phyloP scores from a whole-genome alignment of 2,888 invertebrate genomes.

The Philereme transversata region DNA sequence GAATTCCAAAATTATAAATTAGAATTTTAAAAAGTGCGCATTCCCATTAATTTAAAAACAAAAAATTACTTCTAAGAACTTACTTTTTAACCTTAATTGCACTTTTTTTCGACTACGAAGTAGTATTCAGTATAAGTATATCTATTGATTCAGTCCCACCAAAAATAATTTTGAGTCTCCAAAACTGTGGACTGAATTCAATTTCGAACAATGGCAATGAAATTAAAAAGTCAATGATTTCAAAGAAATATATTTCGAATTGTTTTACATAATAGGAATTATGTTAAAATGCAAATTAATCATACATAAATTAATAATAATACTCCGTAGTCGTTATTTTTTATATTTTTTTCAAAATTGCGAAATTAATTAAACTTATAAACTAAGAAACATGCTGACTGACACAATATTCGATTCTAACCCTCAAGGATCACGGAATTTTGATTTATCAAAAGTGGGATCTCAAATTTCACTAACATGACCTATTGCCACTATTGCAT shows the following conservation, averaged over 20 bases:
- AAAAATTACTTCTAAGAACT: constrained; percentile 9
- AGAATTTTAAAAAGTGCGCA: constrained; percentile 12
- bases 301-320: constrained; percentile 20
- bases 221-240: constrained; percentile 30
- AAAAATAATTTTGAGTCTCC: constrained; percentile 34
- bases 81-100: constrained; percentile 29
- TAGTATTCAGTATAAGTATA: not conserved
- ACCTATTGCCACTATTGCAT: constrained; percentile 9
- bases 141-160: constrained; percentile 22
- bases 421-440: constrained; percentile 35
- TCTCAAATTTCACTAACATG: constrained; percentile 15
- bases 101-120: constrained; percentile 40
- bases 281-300: constrained; percentile 31
- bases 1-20: not conserved
- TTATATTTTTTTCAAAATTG: constrained; percentile 18
- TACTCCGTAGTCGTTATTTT: constrained; percentile 26
- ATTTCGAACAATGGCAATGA: constrained; percentile 13
- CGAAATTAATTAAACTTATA: constrained; percentile 21
- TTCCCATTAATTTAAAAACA: constrained; percentile 17
- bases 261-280: constrained; percentile 27
- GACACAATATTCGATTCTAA: constrained; percentile 14
- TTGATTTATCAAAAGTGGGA: constrained; percentile 40
- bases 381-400: constrained; percentile 27
- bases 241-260: constrained; percentile 38
- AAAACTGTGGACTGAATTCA: constrained; percentile 36